Evolutionary conservation across 2,888 invertebrate genomes (phyloP), one percentile per base, ranked within the genome.

Genomic region (Eubasilissa splendida): DNA sequence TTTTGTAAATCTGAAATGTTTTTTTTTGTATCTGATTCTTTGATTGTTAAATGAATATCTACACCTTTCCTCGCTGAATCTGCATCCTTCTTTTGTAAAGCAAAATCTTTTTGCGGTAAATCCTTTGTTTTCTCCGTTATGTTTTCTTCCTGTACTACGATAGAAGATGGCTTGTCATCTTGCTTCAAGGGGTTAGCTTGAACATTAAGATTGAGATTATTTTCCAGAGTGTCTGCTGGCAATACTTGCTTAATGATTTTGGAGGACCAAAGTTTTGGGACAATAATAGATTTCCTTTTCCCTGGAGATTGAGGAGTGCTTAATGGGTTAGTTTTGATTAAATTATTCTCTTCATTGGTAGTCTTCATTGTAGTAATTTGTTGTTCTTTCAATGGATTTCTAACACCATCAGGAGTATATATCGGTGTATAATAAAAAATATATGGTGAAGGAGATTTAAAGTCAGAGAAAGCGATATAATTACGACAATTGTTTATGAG

Each of bases 401-500:
- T 80, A 1, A 83, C 80, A 14, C 81, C 82, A 14, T 84, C 83
- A 12, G 82, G 80, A 12, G 70, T 77, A 59, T 84, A 83, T 8
- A 83, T 14, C 5, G 84, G 83, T 7, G 70, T 65, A 56, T 84
- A 84, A 50, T 70, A 50, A 52, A 68, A 77, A 54, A 84, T 73
- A 58, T 63, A 83, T 4, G 82, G 77, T 12, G 80, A 76, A 10
- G 80, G 52, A 8, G 79, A 75, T 12, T 65, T 73, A 52, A 80
- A 83, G 22, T 79, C 78, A 9, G 75, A 71, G 86, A 90, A 90
- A 0, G 89, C 89, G 52, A 89, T 83, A 4, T 88, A 85, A 81
- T 85, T 50, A 14, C 88, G 88, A 84, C 91, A 91, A 0, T 87
- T 84, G 85, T 90, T 89, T 9, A 89, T 87, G 10, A 90, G 86